phyloP scores from a whole-genome alignment of 2,888 invertebrate species.

The Brenthis daphne region DNA sequence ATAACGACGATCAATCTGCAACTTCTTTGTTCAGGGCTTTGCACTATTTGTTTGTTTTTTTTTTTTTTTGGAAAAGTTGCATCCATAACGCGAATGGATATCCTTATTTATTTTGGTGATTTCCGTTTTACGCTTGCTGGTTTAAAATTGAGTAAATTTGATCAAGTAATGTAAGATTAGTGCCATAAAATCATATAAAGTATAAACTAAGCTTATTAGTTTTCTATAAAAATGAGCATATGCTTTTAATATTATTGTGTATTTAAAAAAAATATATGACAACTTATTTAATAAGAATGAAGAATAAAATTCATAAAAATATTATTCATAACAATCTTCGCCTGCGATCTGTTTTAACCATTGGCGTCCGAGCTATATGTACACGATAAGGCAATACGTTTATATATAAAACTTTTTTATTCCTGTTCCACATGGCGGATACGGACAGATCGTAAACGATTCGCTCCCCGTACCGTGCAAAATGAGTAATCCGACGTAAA shows the following conservation, averaged over 20 bases:
- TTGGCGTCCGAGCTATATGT: neutral
- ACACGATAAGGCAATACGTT: slow-evolving; percentile 1
- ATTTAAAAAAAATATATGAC: too few species aligned
- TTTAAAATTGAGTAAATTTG: too few species aligned
- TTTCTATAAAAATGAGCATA: too few species aligned
- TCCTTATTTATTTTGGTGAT: neutral
- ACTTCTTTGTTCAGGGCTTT: slow-evolving; percentile 18
- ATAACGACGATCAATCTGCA: slow-evolving; percentile 12
- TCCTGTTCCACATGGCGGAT: slow-evolving; percentile 11
- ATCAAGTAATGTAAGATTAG: too few species aligned
- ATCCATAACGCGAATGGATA: slow-evolving; percentile 5
- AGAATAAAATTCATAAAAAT: neutral
- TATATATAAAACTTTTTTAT: slow-evolving; percentile 12
- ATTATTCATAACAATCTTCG: neutral
- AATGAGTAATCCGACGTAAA: slow-evolving; percentile 29
- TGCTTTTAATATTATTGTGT: too few species aligned
- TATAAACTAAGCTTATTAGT: too few species aligned
- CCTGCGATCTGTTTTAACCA: neutral
- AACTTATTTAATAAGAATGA: neutral
- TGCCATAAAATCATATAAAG: too few species aligned
- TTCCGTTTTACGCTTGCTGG: too few species aligned
- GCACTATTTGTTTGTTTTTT: slow-evolving; percentile 15
- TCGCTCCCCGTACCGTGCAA: slow-evolving; percentile 21
- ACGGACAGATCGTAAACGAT: slow-evolving; percentile 13
- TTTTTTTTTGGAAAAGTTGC: neutral